A percentile compares a stretch with the other conserved stretches of the same genome.
These are phyloP conservation scores for Oreochromis niloticus DNA, from an alignment of 2,113 vertebrate species.

Conservation along the genomic window DNA sequence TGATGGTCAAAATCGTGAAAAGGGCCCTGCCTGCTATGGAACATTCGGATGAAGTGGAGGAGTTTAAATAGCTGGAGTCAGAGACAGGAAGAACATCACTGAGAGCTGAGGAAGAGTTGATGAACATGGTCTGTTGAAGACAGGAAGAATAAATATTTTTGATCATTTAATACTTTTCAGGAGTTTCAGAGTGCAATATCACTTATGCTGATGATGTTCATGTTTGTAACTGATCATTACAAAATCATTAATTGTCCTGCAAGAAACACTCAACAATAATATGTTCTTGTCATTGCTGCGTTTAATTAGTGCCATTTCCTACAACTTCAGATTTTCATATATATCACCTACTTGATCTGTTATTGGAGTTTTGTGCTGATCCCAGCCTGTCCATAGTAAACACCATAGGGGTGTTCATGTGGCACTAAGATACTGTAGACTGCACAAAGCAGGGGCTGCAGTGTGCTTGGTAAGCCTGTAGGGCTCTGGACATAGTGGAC, in stretches of 20 bases:
- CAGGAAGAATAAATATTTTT: background rate
- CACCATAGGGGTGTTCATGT: background rate
- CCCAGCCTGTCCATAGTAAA: background rate
- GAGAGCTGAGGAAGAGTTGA: background rate
- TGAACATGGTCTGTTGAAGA: background rate
- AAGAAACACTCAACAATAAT: background rate
- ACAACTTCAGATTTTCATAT: background rate
- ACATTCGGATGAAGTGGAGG: background rate
- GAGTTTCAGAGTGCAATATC: too few species aligned
- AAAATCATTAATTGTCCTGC: background rate
- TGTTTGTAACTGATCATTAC: background rate
- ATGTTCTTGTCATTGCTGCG: background rate
- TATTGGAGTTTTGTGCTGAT: background rate
- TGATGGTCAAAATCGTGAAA: background rate
- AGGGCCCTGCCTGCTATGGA: rapidly evolving
- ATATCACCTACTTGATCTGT: background rate
- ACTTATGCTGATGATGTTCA: background rate
- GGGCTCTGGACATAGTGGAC: background rate
- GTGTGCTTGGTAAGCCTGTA: background rate
- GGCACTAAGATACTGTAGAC: background rate
- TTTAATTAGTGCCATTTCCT: background rate
- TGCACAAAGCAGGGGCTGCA: background rate
- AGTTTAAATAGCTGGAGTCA: background rate
- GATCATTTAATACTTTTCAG: too few species aligned
- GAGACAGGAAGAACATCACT: background rate